Base-by-base conservation (phyloP, 2,888 invertebrate species). In the Xylota segnis region DNA sequence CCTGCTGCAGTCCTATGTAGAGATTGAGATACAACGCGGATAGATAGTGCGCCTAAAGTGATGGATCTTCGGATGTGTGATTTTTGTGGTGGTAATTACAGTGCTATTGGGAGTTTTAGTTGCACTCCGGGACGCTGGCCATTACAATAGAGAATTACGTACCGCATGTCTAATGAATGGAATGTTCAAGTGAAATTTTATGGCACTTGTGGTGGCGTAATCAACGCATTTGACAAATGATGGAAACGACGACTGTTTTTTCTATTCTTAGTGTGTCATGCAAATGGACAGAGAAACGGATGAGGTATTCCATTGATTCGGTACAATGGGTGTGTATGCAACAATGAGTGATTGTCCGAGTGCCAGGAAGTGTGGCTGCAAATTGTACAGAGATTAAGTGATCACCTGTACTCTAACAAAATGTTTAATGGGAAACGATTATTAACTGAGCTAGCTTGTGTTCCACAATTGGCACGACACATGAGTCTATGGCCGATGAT, bases 11-110 rank as follows among this genome's bases (percentile, higher is more conserved):
- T 59, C 14, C 56, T 34, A 37, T 23, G 43, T 9, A 61, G 37
- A 70, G 56, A 61, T 71, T 71, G 52, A 54, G 70, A 76, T 76
- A 63, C 63, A 54, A 63, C 71, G 54, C n/a, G n/a, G n/a, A 10
- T 50, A 74, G 37, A 76, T 65, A 47, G 59, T 29, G 58, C 58
- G 59, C 18, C 16, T 18, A 23, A 23, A 52, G 43, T 86, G 86
- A 86, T 77, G 86, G 82, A 72, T 86, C 76, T 86, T 65, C 37
- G 68, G 72, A 86, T 72, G 77, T 86, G 82, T 77, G 82, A 76
- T 40, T 71, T 82, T 72, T 82, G 32, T 40, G 23, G 27, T 63
- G 81, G 86, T 86, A 86, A 86, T 86, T 86, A 77, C 72, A 52
- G 58, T 70, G 40, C 59, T 45, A 71, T 50, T 70, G 37, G 45